Percentiles rank a stretch among this genome's conserved stretches.
phyloP scores from a whole-genome alignment of 1,140 invertebrate species.

The Calephelis nemesis region DNA sequence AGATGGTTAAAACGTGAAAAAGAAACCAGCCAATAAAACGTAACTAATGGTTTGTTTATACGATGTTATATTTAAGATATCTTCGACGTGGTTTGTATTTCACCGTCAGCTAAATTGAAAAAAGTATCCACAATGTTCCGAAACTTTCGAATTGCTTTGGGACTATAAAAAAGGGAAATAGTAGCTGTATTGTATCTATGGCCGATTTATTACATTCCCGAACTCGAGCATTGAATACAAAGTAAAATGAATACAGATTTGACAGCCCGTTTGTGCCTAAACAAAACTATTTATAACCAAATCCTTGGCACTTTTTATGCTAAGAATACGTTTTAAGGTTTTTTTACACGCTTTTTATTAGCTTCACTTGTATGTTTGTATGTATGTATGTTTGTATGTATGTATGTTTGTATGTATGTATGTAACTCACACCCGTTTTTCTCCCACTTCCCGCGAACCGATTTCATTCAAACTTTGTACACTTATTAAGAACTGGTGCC shows the following conservation, averaged over 20 bases:
- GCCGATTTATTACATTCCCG: constrained; percentile 17
- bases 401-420: no score
- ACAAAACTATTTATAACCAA: constrained; percentile 24
- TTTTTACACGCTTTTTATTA: no score
- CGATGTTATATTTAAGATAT: neutral
- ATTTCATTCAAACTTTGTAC: no score
- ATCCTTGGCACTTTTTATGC: neutral
- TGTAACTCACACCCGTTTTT: no score
- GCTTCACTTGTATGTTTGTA: no score
- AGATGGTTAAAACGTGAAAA: no score
- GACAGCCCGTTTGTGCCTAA: constrained; percentile 10
- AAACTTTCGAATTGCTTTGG: neutral
- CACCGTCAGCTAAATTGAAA: constrained; percentile 1
- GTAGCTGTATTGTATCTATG: neutral
- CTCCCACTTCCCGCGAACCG: no score
- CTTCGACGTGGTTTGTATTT: neutral
- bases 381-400: no score
- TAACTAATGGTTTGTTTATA: neutral
- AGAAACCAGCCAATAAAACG: neutral
- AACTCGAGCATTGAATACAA: constrained; percentile 7
- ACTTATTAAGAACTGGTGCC: no score
- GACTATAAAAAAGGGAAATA: constrained; percentile 2
- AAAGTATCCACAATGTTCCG: constrained; percentile 1
- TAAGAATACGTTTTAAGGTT: neutral
- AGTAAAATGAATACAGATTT: constrained; percentile 20